phyloP scores from a whole-genome alignment of 2,888 invertebrate genomes.

The Lampropteryx suffumata region DNA sequence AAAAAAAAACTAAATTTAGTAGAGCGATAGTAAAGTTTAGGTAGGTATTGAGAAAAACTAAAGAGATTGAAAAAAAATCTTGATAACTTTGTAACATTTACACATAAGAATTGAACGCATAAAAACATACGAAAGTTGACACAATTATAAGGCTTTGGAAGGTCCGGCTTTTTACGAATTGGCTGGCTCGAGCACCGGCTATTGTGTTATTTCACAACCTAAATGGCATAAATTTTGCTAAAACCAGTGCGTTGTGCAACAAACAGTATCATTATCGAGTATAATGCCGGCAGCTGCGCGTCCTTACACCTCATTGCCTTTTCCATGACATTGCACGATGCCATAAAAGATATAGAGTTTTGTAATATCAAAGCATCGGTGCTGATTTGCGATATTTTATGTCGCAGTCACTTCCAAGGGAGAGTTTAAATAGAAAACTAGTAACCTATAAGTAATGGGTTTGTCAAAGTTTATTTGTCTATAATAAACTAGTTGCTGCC shows the following conservation, averaged over 20 bases:
- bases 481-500: too few relatives aligned
- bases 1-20: too few relatives aligned
- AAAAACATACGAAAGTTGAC: too few relatives aligned
- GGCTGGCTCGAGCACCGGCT: not conserved
- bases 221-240: conserved; percentile 41
- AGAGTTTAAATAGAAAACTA: not conserved
- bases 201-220: conserved; percentile 1
- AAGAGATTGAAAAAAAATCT: too few relatives aligned
- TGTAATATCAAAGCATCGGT: conserved; percentile 56
- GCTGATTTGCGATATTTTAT: conserved; percentile 48
- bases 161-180: not conserved
- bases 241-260: conserved; percentile 49
- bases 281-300: conserved; percentile 70
- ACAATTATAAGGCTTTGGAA: too few relatives aligned
- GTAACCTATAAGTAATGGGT: too few relatives aligned
- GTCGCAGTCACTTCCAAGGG: conserved; percentile 14
- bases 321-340: conserved; percentile 77
- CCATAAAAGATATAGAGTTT: conserved; percentile 74
- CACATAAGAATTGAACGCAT: not conserved
- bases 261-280: conserved; percentile 60
- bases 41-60: too few relatives aligned
- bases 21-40: too few relatives aligned
- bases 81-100: too few relatives aligned
- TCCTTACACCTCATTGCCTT: conserved; percentile 74
- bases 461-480: too few relatives aligned